Evolutionary conservation across 2,888 invertebrate genomes (phyloP), one percentile per base, ranked within the genome.

Genomic region (Chrysomela aeneicollis): DNA sequence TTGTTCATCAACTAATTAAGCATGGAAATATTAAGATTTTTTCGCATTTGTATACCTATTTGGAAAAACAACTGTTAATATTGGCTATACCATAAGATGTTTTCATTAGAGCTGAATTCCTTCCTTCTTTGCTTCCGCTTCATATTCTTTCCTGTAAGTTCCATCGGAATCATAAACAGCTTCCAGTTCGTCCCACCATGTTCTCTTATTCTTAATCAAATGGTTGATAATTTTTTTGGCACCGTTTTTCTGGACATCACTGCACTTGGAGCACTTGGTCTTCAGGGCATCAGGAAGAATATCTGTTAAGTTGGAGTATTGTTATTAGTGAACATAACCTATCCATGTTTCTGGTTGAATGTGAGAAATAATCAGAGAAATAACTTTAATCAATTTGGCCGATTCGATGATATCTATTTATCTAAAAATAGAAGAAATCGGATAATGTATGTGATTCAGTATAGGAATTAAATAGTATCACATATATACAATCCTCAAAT

Each of bases 241-340:
- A 17, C 87, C 88, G 2, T 81, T 76, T 75, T 84, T 87, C 77
- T 91, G 91, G 30, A 83, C 83, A 35, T 89, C 87, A 17, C 86
- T 89, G 76, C 92, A 92, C 75, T 89, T 89, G 64, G 75, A 72
- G 78, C 92, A 92, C 53, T 87, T 87, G 3, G 85, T 87, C 68
- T 86, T 81, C 54, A 91, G 78, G 0, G 92, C 92, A 66, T 92
- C 92, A 0, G 92, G 91, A 0, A 92, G 84, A 0, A 85, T 82
- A 21, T 83, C 89, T 89, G 81, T 4, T 84, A 85, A 2, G 9
- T 10, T 22, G 21, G 18, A 26, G 8, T 26, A 26, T 26, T 26
- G n/a, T n/a, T n/a, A n/a, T 26, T 26, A 26, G 3, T 26, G 26
- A 26, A 26, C 26, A 19, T n/a, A 21, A 21, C 18, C 9, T 30